phyloP scores from a whole-genome alignment of 64 coral and sea anemone genomes.

The Orbicella faveolata region DNA sequence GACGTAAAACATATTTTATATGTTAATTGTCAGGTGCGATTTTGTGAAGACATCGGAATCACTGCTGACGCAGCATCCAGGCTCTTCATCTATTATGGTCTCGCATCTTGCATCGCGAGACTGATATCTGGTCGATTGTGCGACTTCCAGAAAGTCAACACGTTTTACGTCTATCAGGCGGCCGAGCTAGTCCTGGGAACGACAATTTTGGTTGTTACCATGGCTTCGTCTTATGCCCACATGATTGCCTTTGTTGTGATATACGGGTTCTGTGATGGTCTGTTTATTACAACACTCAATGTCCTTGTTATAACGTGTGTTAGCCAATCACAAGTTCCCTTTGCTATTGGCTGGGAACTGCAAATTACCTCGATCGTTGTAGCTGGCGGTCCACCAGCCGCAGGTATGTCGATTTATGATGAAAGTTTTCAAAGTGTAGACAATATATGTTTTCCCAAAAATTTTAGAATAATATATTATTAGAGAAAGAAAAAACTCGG shows the following conservation, averaged over 20 bases:
- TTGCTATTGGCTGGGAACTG: not conserved
- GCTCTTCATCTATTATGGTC: not conserved
- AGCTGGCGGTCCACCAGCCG: constrained; percentile 3
- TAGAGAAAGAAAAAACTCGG: too few relatives aligned
- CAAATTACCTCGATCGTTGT: not conserved
- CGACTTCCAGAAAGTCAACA: not conserved
- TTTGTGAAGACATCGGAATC: constrained; percentile 15
- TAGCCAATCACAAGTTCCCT: not conserved
- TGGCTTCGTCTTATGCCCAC: not conserved
- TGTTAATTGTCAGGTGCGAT: not conserved
- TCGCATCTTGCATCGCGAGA: not conserved
- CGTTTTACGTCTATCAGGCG: not conserved
- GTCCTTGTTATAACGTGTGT: not conserved
- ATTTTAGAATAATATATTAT: too few relatives aligned
- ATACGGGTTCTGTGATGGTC: not conserved
- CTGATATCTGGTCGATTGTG: not conserved
- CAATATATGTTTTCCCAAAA: too few relatives aligned
- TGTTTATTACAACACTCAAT: not conserved
- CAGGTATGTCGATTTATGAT: not conserved
- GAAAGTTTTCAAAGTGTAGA: too few relatives aligned
- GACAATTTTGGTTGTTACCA: constrained; percentile 1
- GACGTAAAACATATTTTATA: not conserved
- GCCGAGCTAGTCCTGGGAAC: not conserved
- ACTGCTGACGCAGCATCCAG: not conserved
- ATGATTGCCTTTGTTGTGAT: not conserved